phyloP scores from a whole-genome alignment of 2,113 vertebrate species.

The Tragelaphus scriptus region DNA sequence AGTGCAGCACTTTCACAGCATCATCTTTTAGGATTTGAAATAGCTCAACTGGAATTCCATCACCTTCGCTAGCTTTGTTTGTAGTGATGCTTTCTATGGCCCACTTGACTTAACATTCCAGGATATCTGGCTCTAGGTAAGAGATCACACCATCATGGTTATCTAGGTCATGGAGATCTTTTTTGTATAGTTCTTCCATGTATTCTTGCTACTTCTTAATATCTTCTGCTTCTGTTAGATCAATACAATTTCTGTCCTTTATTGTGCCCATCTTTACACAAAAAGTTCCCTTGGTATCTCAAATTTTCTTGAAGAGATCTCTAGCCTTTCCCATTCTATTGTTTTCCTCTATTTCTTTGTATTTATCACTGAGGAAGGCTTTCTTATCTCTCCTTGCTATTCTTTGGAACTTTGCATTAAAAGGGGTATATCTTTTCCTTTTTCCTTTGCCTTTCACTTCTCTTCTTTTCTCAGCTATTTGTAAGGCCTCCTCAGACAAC shows the following conservation, averaged over 20 bases:
- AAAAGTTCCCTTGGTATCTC: neutral
- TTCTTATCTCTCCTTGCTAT: neutral
- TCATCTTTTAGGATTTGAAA: too few relatives aligned
- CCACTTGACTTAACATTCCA: too few relatives aligned
- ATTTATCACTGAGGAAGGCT: neutral
- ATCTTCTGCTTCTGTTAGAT: neutral
- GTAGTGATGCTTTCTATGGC: too few relatives aligned
- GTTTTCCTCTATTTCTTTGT: neutral
- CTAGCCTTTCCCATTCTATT: neutral
- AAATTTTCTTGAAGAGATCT: neutral
- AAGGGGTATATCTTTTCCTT: neutral
- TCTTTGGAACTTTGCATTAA: neutral
- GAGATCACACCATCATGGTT: too few relatives aligned
- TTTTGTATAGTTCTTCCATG: too few relatives aligned
- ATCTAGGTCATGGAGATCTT: too few relatives aligned
- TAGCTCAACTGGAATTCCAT: too few relatives aligned
- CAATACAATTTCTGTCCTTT: neutral
- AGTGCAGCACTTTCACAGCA: too few relatives aligned
- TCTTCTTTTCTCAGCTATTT: neutral
- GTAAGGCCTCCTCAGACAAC: neutral
- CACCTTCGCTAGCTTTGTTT: too few relatives aligned
- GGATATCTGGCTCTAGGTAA: too few relatives aligned
- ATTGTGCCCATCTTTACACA: neutral
- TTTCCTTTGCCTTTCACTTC: neutral
- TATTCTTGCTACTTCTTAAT: too few relatives aligned